Base-by-base conservation (phyloP, 1,140 invertebrate genomes). In the Drosophila willistoni region DNA sequence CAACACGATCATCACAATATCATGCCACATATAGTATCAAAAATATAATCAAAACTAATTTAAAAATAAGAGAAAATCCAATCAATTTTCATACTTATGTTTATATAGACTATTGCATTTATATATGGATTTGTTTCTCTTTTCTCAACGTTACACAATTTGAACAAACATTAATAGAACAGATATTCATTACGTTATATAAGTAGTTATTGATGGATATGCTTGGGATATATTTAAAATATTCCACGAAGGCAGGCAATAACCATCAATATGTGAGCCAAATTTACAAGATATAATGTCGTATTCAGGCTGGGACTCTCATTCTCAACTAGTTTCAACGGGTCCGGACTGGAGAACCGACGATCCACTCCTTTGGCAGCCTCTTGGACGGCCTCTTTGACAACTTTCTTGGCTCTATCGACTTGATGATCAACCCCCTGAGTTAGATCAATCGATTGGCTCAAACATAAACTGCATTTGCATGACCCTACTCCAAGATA, bases 221-320 rank as follows among this genome's bases (percentile, higher is more conserved):
- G 29, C 7, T 17, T 39, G 9, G 6, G 33, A 34, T 34, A 34
- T 34, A 34, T 4, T n/a, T 42, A 84, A 2, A 80, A 22, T 0
- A 65, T 1, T 12, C 73, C 67, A 14, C 81, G 77, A 0, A 85
- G 55, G 22, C 77, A 71, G 12, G 61, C 56, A 25, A 77, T 54
- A 1, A 70, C 42, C 12, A 68, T 0, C 5, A 77, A 12, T 3
- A 81, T 29, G 29, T 84, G 77, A 2, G 64, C 69, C 14, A 85
- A 3, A 64, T 56, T 41, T 7, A 81, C 56, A 12, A 75, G 33
- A 42, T 77, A 70, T 14, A 51, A n/a, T 12, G 33, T 19, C 2
- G 29, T 13, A n/a, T 47, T 22, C 7, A 13, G 1, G 17, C 25
- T 42, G 3, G 19, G 39, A 12, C 3, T 59, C 1, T 14, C 33